These are phyloP conservation scores for Hydrotaea cyrtoneurina DNA, from an alignment of 2,888 invertebrate species.

Conservation along the genomic window DNA sequence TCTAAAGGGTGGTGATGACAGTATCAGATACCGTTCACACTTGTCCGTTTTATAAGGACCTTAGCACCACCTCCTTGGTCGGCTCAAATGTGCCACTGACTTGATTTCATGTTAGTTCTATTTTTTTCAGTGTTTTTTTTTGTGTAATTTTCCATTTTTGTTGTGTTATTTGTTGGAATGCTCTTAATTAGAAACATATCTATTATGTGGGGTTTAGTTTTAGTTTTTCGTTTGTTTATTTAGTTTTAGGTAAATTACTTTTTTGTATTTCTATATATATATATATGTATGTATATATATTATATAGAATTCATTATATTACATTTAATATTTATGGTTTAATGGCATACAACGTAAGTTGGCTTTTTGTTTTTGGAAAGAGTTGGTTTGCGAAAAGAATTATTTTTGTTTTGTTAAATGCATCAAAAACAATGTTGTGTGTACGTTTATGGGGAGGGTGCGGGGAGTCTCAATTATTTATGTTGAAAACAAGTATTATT, in stretches of 20 bases:
- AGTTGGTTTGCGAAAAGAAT: conserved; percentile 1
- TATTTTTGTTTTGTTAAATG: conserved; percentile 54
- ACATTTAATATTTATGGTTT: background rate
- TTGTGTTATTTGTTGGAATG: conserved; percentile 60
- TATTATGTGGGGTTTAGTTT: conserved; percentile 40
- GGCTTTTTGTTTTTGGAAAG: conserved; percentile 21
- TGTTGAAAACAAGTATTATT: no score
- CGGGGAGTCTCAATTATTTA: no score
- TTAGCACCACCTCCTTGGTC: background rate
- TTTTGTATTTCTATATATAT: conserved; percentile 45
- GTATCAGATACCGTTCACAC: background rate
- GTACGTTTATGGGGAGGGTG: background rate
- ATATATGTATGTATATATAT: background rate
- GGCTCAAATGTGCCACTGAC: no score
- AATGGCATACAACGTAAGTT: background rate
- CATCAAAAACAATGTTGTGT: conserved; percentile 62
- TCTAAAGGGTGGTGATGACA: background rate
- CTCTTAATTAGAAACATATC: conserved; percentile 67
- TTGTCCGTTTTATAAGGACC: background rate
- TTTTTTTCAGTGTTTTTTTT: conserved; percentile 18
- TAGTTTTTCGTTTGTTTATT: conserved; percentile 47
- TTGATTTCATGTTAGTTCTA: no score
- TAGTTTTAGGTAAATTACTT: conserved; percentile 36
- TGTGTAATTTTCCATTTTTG: conserved; percentile 23
- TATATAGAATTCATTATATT: conserved; percentile 9